Evolutionary conservation across 2,113 vertebrate genomes (phyloP), one percentile per base, ranked within the genome.

Genomic region (Bos javanicus): DNA sequence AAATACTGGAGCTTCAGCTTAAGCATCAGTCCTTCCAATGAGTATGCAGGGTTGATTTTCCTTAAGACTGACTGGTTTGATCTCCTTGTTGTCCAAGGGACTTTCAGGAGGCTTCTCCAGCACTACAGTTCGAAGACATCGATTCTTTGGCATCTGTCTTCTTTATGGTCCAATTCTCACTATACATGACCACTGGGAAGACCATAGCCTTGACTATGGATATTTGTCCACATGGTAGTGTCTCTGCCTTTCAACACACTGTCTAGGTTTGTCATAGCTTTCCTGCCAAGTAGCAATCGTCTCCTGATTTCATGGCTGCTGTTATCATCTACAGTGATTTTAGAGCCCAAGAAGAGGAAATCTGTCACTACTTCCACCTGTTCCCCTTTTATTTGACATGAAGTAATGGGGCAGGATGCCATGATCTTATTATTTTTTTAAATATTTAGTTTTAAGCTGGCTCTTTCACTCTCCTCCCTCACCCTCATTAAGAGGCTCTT

Each of bases 51-150:
- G 23, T 23, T 71, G 19, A 71, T 39, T 39, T 39, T 6, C 67
- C 67, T 71, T 23, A 23, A 71, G 67, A 39, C 36, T 39, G 67
- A 71, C 64, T 71, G 19, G 19, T 39, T 39, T 71, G n/a, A 13
- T 71, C n/a, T 71, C 67, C 19, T 39, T 71, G 67, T 21, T 39
- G 67, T 12, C n/a, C n/a, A 71, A 39, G 19, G n/a, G n/a, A 39
- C 19, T 71, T 71, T 39, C n/a, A 39, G 67, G 2, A 71, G 67
- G 23, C 67, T 71, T 71, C 19, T 39, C n/a, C 67, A 71, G n/a
- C 19, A 71, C 5, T 39, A 2, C 67, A 23, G 21, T 71, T 71
- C 0, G 2, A 71, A 71, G 10, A 5, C n/a, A 23, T 71, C 1
- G 1, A 12, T 21, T 71, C 67, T 71, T 71, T 39, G n/a, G 19